Evolutionary conservation across 2,888 invertebrate species (phyloP), one percentile per base, ranked within the genome.

Genomic region (Venustoraphidia nigricollis): DNA sequence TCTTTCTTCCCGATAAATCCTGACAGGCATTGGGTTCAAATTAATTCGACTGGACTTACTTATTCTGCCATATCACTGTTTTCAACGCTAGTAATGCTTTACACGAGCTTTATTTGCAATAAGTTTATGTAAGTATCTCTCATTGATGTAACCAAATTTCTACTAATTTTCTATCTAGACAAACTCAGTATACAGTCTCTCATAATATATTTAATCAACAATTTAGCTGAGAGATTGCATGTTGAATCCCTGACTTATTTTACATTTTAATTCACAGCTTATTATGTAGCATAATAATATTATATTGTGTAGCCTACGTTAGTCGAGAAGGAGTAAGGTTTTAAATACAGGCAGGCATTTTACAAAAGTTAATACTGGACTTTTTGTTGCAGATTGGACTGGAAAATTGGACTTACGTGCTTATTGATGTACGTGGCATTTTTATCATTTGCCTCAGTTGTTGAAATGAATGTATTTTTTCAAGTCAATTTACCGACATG

Each of bases 391-490:
- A 73, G 71, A 51, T 67, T 89, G 57, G 81, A 81, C 62, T 80
- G 79, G 70, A 76, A 73, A 58, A 73, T 87, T 36, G 88, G 87
- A 2, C 55, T 77, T 40, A 68, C 76, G 1, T 85, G 83, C 59
- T 66, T 82, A 1, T 43, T 74, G 4, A 75, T 82, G 54, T 90
- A 90, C 61, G 59, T 70, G 1, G 67, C 72, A 8, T 88, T 85
- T 61, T 65, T 88, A 5, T 59, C 73, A 1, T 64, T 87, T 52
- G 83, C 88, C 1, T 74, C 81, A 10, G 65, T 87, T 17, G 76
- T 85, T 45, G 89, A 89, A 64, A 70, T 87, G 46, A 87, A 88
- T 60, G 71, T 83, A 8, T 83, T 88, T 62, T 83, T 83, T 57
- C 65, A 70, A 2, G 82, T 88, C 8, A 87, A 86, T 66, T 64